Base-by-base conservation (phyloP, 2,888 invertebrate species). In the Meta bourneti region DNA sequence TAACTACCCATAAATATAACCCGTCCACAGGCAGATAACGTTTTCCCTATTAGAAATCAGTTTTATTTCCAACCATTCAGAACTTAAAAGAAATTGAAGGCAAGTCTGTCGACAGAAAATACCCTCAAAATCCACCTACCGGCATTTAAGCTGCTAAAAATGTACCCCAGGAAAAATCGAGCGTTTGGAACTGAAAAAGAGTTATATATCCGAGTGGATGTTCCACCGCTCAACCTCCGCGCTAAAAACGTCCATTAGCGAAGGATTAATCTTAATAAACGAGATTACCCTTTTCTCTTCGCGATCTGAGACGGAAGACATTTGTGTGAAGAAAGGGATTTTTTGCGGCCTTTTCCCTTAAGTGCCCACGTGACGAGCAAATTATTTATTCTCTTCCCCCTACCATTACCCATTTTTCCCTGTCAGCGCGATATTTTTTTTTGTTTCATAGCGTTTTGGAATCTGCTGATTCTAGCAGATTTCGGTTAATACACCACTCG, bases 201-300 rank as follows among this genome's bases (percentile, higher is more conserved):
- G 61, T 61, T 61, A 5, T 61, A 61, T 61, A 61, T 9, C 61
- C 61, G 16, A 61, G 11, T 61, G 61, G 61, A 61, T 61, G 61
- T 61, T 19, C 52, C 51, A 82, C 49, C 52, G 72, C 82, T 52
- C 34, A 48, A 72, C 69, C 49, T 54, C 61, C 70, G 80, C 70
- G 84, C 75, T 84, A 74, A 84, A 84, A 84, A 84, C 84, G 84
- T 84, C 84, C 84, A 84, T 84, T 84, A 84, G 74, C 61, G 75
- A 54, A 13, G 84, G 84, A 84, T 84, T 84, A 84, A 84, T 84
- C 84, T 84, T 84, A 84, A 84, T 84, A 84, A 84, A 84, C 84
- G 84, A 84, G 84, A 84, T 84, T 84, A 84, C 74, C 84, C 75
- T 84, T 84, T 75, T 72, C 72, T 19, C 70, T n/a, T 72, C 51